A percentile compares a stretch with the other conserved stretches of the same genome.
Conservation (phyloP, 2,888 invertebrate species). For the Callosobruchus maculatus region DNA sequence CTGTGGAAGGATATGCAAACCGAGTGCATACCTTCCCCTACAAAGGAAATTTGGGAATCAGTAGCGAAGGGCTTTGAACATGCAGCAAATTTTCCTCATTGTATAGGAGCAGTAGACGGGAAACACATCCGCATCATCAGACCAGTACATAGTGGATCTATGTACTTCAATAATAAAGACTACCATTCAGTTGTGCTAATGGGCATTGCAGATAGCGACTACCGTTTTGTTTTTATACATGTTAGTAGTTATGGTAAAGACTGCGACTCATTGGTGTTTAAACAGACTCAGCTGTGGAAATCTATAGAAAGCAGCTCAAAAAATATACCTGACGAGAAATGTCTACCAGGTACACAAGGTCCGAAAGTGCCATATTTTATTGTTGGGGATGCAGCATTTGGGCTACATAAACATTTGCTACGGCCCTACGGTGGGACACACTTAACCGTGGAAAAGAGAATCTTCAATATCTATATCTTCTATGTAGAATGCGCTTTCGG, state of each 20-base stretch:
- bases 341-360: conserved; percentile 3
- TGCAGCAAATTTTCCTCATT: conserved; percentile 8
- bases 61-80: conserved; percentile 2
- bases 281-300: conserved; percentile 3
- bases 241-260: conserved; percentile 9
- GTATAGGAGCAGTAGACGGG: conserved; percentile 9
- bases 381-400: conserved; percentile 8
- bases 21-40: conserved; percentile 5
- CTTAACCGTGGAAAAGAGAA: conserved; percentile 9
- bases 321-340: background rate
- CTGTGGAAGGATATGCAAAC: conserved; percentile 6
- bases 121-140: conserved; percentile 8
- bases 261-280: conserved; percentile 8
- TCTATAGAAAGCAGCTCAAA: background rate
- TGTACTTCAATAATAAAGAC: conserved; percentile 10
- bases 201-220: conserved; percentile 8
- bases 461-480: conserved; percentile 15
- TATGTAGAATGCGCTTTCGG: conserved; percentile 27
- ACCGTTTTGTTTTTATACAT: conserved; percentile 8
- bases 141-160: conserved; percentile 6
- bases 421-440: conserved; percentile 13
- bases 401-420: conserved; percentile 9
- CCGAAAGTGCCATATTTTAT: conserved; percentile 7
- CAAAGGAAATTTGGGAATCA: conserved; percentile 5
- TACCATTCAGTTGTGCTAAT: conserved; percentile 9